Conservation (phyloP, 2,888 invertebrate genomes). For the Bembecia ichneumoniformis region DNA sequence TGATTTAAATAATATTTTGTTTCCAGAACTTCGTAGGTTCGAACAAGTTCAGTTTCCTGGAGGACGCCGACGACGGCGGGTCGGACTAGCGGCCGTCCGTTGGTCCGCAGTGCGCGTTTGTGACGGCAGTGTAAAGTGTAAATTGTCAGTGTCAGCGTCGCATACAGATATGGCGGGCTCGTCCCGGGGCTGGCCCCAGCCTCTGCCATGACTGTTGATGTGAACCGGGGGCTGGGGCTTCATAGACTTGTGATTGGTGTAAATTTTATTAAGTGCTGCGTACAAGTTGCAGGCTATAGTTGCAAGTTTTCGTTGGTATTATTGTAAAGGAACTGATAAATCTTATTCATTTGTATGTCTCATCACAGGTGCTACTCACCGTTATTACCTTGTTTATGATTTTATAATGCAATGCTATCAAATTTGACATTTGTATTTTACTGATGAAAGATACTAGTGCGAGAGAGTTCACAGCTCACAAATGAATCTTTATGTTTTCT, state of each 20-base stretch:
- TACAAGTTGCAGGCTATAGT: too few species aligned
- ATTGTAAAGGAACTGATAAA: conserved; percentile 30
- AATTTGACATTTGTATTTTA: conserved; percentile 12
- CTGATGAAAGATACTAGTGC: conserved; percentile 19
- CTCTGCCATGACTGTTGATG: conserved; percentile 28
- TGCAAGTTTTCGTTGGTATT: conserved; percentile 44
- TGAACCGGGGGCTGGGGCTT: conserved; percentile 53
- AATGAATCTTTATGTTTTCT: conserved; percentile 49
- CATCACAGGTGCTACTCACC: conserved; percentile 47
- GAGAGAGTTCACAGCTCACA: conserved; percentile 30
- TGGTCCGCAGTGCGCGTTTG: conserved; percentile 38
- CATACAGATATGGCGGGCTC: conserved; percentile 45
- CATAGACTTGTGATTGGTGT: conserved; percentile 60
- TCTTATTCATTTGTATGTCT: conserved; percentile 16
- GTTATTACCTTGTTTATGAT: conserved; percentile 12
- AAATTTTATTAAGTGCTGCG: conserved; percentile 56
- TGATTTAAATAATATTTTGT: conserved; percentile 12
- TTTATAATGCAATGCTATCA: conserved; percentile 21
- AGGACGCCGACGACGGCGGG: conserved; percentile 75
- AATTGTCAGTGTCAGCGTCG: conserved; percentile 47
- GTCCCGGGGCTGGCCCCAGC: conserved; percentile 58
- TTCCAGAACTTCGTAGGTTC: conserved; percentile 81
- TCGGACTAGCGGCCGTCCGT: conserved; percentile 50
- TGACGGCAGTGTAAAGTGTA: conserved; percentile 67
- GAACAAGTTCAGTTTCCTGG: conserved; percentile 83